A percentile compares a stretch with the other conserved stretches of the same genome.
phyloP scores from a whole-genome alignment of 2,113 vertebrate genomes.

The Anhinga anhinga region DNA sequence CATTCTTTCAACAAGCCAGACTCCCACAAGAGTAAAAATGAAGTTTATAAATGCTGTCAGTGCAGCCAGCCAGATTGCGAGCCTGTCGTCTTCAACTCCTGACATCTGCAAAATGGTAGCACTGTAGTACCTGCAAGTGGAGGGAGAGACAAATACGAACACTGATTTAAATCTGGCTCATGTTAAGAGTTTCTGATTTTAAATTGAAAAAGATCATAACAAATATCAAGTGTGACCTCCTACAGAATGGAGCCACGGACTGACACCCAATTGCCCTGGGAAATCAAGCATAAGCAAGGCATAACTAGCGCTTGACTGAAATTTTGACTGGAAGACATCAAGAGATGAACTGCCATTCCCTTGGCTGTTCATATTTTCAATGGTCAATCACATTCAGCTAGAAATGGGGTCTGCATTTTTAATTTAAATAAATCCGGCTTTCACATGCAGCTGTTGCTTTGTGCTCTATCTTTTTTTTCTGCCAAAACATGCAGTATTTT shows the following conservation, averaged over 20 bases:
- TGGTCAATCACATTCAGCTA: neutral
- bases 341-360: neutral
- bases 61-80: slow-evolving; percentile 94
- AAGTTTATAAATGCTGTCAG: slow-evolving; percentile 95
- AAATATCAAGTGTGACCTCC: neutral
- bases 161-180: neutral
- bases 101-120: slow-evolving; percentile 99
- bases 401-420: neutral
- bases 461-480: neutral
- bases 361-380: neutral
- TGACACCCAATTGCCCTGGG: neutral
- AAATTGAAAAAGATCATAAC: neutral
- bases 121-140: slow-evolving; percentile 89
- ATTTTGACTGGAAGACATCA: neutral
- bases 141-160: neutral
- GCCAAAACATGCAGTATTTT: neutral
- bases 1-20: slow-evolving; percentile 95
- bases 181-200: neutral
- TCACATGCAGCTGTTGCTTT: neutral
- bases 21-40: slow-evolving; percentile 91
- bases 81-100: slow-evolving; percentile 88
- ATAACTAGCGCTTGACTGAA: neutral
- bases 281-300: neutral
- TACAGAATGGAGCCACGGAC: neutral
- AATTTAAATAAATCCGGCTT: neutral